These are phyloP conservation scores for Cybosia mesomella DNA, from an alignment of 2,888 invertebrate species.

Conservation along the genomic window DNA sequence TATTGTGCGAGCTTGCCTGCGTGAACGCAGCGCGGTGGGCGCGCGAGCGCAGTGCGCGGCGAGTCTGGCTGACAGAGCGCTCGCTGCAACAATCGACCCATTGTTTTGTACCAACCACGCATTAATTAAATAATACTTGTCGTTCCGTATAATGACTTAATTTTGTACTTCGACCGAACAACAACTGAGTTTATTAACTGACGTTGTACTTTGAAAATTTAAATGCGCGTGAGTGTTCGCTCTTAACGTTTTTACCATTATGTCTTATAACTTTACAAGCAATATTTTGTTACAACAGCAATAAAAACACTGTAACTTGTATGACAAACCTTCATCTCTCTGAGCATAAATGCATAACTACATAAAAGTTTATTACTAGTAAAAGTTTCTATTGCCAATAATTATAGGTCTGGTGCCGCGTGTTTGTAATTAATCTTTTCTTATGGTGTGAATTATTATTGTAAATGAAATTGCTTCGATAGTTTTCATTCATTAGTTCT, in stretches of 20 bases:
- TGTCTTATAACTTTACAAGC: conserved; percentile 48
- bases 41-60: conserved; percentile 38
- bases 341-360: conserved; percentile 41
- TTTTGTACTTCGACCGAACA: conserved; percentile 57
- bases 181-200: conserved; percentile 49
- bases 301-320: conserved; percentile 46
- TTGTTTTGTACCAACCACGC: conserved; percentile 68
- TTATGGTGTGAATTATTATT: conserved; percentile 36
- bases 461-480: conserved; percentile 18
- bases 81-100: conserved; percentile 66
- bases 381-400: conserved; percentile 52
- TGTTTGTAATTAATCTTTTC: conserved; percentile 39
- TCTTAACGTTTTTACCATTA: conserved; percentile 40
- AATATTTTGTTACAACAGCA: conserved; percentile 55
- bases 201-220: conserved; percentile 46
- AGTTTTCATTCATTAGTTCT: conserved; percentile 12
- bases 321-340: conserved; percentile 42
- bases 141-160: conserved; percentile 70
- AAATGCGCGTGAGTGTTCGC: conserved; percentile 40
- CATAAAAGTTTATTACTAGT: conserved; percentile 49
- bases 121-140: conserved; percentile 71
- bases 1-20: conserved; percentile 4
- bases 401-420: conserved; percentile 36
- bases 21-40: conserved; percentile 11
- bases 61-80: conserved; percentile 47